Percentiles rank a stretch among this genome's conserved stretches.
Evolutionary conservation across 2,888 invertebrate genomes (phyloP).

Genomic region (Spisula solida): DNA sequence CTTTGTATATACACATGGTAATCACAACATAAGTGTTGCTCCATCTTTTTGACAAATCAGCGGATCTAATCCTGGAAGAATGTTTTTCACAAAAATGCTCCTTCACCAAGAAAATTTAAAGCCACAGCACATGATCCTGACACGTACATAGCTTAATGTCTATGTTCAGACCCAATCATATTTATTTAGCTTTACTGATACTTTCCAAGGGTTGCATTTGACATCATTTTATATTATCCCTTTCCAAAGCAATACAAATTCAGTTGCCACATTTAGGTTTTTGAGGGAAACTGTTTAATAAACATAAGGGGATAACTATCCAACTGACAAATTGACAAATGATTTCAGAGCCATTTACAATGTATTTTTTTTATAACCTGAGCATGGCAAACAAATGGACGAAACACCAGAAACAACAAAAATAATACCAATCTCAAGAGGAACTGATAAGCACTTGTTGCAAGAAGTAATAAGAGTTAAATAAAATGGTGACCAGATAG

Average conservation of each 20-base stretch:
- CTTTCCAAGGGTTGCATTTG: constrained; percentile 16
- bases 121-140: too few species aligned
- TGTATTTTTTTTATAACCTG: neutral
- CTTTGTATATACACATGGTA: too few species aligned
- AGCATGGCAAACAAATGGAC: neutral
- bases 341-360: neutral
- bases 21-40: too few species aligned
- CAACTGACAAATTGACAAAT: neutral
- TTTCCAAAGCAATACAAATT: neutral
- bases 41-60: too few species aligned
- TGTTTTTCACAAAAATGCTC: too few species aligned
- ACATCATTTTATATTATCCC: neutral
- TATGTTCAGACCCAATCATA: too few species aligned
- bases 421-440: constrained; percentile 1
- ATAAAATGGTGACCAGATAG: neutral
- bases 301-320: neutral
- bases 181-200: too few species aligned
- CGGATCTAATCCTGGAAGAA: too few species aligned
- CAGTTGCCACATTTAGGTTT: neutral
- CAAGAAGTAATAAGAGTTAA: neutral
- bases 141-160: too few species aligned
- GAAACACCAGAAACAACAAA: constrained; percentile 1
- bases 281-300: neutral
- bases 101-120: too few species aligned
- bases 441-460: neutral